Percentiles rank a stretch among this genome's conserved stretches.
These are phyloP conservation scores for Callospermophilus lateralis DNA, from an alignment of 2,113 vertebrate species.

Conservation along the genomic window DNA sequence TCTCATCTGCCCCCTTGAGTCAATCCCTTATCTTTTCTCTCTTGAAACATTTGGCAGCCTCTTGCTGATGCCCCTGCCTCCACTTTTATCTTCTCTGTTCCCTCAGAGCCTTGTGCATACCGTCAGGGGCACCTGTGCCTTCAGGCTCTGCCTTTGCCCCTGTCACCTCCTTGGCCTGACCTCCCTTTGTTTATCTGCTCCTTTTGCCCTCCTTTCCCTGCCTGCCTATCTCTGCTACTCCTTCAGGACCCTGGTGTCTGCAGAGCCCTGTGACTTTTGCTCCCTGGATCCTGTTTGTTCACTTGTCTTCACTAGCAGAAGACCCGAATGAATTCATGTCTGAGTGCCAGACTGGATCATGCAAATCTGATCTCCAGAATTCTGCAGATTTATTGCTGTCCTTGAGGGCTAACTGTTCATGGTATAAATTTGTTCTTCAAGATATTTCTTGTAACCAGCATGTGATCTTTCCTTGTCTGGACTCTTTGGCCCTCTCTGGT, in stretches of 20 bases:
- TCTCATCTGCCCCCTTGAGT: not conserved
- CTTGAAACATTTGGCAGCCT: not conserved
- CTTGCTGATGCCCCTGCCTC: not conserved
- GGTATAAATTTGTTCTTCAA: not conserved
- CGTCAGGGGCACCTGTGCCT: not conserved
- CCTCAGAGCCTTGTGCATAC: not conserved
- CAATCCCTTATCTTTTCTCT: not conserved
- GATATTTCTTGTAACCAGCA: not conserved
- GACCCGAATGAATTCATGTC: not conserved
- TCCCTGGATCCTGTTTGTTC: not conserved
- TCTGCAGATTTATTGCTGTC: not conserved
- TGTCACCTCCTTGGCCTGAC: not conserved
- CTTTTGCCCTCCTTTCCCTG: not conserved
- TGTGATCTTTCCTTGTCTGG: not conserved
- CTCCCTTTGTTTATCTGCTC: fast-evolving
- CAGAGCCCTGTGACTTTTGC: not conserved
- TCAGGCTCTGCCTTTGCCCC: not conserved
- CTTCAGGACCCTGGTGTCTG: not conserved
- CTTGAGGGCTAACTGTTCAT: not conserved
- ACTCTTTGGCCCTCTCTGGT: not conserved
- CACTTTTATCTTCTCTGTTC: not conserved
- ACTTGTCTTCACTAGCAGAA: not conserved
- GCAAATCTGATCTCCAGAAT: not conserved
- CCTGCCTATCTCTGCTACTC: not conserved
- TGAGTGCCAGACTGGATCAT: not conserved